Evolutionary conservation across 2,797 vertebrate genomes (phyloP).

Genomic region (Melanotaenia maccullochi): DNA sequence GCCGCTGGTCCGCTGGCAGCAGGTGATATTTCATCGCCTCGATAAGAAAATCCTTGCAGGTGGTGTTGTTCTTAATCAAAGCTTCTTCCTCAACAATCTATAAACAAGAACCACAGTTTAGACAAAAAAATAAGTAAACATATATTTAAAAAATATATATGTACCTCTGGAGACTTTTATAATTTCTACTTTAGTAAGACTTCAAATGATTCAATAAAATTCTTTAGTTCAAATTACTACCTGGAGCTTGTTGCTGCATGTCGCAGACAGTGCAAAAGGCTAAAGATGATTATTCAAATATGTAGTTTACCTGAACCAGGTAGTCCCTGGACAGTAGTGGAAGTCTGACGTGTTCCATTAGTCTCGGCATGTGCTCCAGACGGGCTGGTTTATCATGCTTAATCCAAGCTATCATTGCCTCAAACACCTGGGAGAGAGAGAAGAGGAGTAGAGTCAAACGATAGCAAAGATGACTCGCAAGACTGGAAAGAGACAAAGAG

Average conservation of each 20-base stretch:
- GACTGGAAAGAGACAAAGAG: not conserved
- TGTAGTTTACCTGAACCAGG: slow-evolving; percentile 88
- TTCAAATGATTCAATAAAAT: not conserved
- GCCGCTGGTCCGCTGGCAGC: slow-evolving; percentile 93
- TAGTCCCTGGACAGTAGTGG: slow-evolving; percentile 94
- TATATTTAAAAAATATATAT: no score
- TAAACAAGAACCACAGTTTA: slow-evolving; percentile 27
- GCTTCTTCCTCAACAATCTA: slow-evolving; percentile 97
- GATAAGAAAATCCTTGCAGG: slow-evolving; percentile 97
- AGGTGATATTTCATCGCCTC: slow-evolving; percentile 99
- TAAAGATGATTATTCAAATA: not conserved
- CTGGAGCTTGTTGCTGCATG: not conserved
- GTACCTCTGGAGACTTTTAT: not conserved
- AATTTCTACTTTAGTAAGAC: not conserved
- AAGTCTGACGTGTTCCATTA: slow-evolving; percentile 96
- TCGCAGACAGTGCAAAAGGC: no score
- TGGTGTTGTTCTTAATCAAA: slow-evolving; percentile 98
- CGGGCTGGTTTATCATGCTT: slow-evolving; percentile 92
- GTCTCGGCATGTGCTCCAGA: slow-evolving; percentile 92
- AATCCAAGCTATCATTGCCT: slow-evolving; percentile 96
- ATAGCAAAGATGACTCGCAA: not conserved
- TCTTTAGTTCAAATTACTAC: no score
- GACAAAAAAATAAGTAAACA: not conserved
- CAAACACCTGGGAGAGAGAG: slow-evolving; percentile 87
- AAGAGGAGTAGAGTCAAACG: not conserved